Evolutionary conservation across 2,113 vertebrate genomes (phyloP).

Genomic region (Australoheros scitulus): DNA sequence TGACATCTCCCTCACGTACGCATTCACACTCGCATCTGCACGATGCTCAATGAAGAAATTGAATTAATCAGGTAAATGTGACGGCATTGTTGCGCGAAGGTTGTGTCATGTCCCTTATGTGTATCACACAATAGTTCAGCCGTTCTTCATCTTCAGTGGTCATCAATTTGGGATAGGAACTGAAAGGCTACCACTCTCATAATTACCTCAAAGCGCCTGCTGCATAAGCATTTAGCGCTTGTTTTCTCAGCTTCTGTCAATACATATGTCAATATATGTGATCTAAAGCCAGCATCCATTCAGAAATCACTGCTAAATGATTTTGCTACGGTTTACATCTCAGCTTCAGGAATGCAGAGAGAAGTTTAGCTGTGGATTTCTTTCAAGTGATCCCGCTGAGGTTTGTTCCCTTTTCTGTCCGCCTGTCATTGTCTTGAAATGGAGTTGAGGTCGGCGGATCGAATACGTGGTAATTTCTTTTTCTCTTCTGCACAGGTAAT

Average conservation of each 20-base stretch:
- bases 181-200: neutral
- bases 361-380: slow-evolving; percentile 9
- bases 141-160: neutral
- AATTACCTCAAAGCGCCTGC: slow-evolving; percentile 29
- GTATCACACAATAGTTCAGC: neutral
- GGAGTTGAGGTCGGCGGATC: slow-evolving; percentile 45
- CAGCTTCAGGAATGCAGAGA: slow-evolving; percentile 5
- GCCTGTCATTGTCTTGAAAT: slow-evolving; percentile 38
- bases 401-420: slow-evolving; percentile 26
- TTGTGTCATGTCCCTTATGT: neutral
- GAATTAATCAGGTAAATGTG: neutral
- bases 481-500: slow-evolving; percentile 65
- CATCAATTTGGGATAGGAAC: slow-evolving; percentile 8
- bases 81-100: neutral
- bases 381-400: slow-evolving; percentile 8
- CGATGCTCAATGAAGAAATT: neutral
- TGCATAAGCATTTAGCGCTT: neutral
- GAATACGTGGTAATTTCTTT: slow-evolving; percentile 63
- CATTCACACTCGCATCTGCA: neutral
- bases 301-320: slow-evolving; percentile 19
- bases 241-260: slow-evolving; percentile 7
- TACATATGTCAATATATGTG: neutral
- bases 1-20: neutral
- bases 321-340: neutral
- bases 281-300: slow-evolving; percentile 6